These are phyloP conservation scores for Fragum whitleyi DNA, from an alignment of 2,888 invertebrate species.

Conservation along the genomic window DNA sequence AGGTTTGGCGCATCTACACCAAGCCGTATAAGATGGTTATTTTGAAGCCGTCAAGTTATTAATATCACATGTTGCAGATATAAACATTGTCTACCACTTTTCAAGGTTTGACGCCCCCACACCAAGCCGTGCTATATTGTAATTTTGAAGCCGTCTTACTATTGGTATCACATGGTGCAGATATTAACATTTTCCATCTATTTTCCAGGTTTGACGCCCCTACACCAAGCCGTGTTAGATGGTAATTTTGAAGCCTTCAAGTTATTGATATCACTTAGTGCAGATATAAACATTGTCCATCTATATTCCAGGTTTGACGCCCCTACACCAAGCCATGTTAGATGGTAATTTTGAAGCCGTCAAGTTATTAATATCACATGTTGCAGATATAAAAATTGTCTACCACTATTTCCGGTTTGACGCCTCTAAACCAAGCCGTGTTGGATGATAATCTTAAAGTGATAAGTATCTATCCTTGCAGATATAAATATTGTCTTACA, in stretches of 20 bases:
- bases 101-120: slow-evolving; percentile 84
- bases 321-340: slow-evolving; percentile 84
- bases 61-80: slow-evolving; percentile 81
- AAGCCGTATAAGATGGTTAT: slow-evolving; percentile 84
- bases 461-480: slow-evolving; percentile 81
- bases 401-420: slow-evolving; percentile 83
- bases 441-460: slow-evolving; percentile 82
- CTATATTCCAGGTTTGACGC: slow-evolving; percentile 77
- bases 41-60: slow-evolving; percentile 80
- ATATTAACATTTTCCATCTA: slow-evolving; percentile 74
- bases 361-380: slow-evolving; percentile 80
- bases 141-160: slow-evolving; percentile 81
- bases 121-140: slow-evolving; percentile 84
- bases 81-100: too few species aligned
- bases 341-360: slow-evolving; percentile 83
- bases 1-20: slow-evolving; percentile 84
- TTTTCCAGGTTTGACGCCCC: too few species aligned
- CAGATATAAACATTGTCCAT: slow-evolving; percentile 84
- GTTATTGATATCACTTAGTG: slow-evolving; percentile 72
- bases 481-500: slow-evolving; percentile 75
- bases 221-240: slow-evolving; percentile 84
- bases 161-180: slow-evolving; percentile 82
- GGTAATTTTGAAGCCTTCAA: slow-evolving; percentile 82
- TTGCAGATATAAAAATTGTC: slow-evolving; percentile 84
- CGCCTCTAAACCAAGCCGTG: slow-evolving; percentile 84